These are phyloP conservation scores for Tetramorium parvispinum DNA, from an alignment of 1,140 invertebrate genomes.

Conservation along the genomic window DNA sequence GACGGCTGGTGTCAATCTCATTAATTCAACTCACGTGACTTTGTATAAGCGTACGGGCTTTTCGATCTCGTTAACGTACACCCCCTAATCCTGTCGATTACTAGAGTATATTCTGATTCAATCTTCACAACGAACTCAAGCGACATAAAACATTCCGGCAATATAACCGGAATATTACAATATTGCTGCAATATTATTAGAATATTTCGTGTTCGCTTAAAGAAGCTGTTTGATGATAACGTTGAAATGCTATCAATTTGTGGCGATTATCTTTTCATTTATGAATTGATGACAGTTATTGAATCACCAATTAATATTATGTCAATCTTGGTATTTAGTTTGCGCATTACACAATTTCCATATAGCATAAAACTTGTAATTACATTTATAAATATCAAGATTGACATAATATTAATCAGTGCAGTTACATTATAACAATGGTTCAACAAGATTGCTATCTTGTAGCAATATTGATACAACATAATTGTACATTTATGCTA, in stretches of 20 bases:
- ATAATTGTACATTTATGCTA: no score
- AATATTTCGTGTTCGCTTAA: no score
- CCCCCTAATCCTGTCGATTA: conserved; percentile 64
- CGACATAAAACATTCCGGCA: no score
- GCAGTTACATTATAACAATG: no score
- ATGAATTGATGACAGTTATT: background rate
- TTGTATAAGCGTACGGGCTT: conserved; percentile 64
- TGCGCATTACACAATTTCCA: background rate
- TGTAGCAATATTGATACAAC: no score
- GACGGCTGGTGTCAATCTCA: conserved; percentile 53
- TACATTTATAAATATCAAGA: no score
- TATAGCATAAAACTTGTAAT: no score
- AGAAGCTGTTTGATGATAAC: conserved; percentile 21
- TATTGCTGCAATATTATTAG: no score
- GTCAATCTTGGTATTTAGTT: background rate
- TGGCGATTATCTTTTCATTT: background rate
- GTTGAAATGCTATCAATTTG: background rate
- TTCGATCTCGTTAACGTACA: conserved; percentile 71
- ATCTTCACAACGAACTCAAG: background rate
- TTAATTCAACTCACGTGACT: conserved; percentile 73
- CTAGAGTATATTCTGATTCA: conserved; percentile 47
- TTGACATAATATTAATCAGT: no score
- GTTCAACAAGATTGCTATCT: no score
- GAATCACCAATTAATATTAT: background rate
- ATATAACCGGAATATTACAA: no score